Base-by-base conservation (phyloP, 2,797 vertebrate genomes). In the Coregonus sp. region DNA sequence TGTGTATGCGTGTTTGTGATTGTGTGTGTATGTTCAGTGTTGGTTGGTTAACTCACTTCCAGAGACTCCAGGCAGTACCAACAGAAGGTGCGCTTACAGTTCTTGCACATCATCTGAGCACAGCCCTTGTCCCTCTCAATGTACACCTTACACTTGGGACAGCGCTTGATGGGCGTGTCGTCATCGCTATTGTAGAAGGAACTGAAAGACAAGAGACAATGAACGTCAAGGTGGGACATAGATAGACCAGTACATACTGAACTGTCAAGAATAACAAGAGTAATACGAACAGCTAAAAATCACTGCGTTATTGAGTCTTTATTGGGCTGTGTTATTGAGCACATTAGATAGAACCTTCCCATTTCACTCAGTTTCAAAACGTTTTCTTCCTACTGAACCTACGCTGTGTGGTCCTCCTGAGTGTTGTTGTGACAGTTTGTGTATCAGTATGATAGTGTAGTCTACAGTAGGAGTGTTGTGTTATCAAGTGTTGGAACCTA, bases 91-190 rank as follows among this genome's bases (percentile, higher is more conserved):
- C 99, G 98, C 81, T 98, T 99, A 94, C 98, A 99, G 91, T 96
- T 99, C 92, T 97, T 99, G 86, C 98, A 99, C 98, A 99, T 99
- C 98, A 99, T 99, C 90, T 99, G 98, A 0, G 98, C 98, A 5
- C 98, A 99, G 75, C 98, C 98, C 80, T 99, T 97, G 16, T 99
- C 97, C 67, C 98, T 92, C 90, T 99, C 98, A 5, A 99, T 99
- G 94, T 98, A 98, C 81, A 99, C 97, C 92, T 97, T 97, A 92
- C 98, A 99, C 90, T 98, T 99, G 18, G 98, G 98, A 87, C 98
- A 99, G 75, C 97, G 97, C 84, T 99, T 99, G 92, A 99, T 99
- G 0, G 98, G 96, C 1, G 95, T 97, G 0, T 98, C 96, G 0
- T 97, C 97, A 40, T 85, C 56, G 18, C 31, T 90, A 86, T 95